These are phyloP conservation scores for Lynx canadensis DNA, from an alignment of 2,113 vertebrate species.

Conservation along the genomic window DNA sequence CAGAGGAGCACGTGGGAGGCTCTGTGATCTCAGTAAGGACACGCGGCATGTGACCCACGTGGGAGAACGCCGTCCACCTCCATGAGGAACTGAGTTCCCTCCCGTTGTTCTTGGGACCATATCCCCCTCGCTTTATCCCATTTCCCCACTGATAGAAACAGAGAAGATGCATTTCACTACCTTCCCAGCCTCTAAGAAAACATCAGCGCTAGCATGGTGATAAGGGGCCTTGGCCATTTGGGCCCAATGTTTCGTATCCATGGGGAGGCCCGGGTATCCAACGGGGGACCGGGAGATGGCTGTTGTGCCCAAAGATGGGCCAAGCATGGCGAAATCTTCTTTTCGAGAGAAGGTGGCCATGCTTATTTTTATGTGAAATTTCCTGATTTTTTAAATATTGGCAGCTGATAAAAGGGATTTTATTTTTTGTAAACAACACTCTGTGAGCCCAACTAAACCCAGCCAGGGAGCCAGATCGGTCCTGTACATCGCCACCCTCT, in stretches of 20 bases:
- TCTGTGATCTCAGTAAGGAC: neutral
- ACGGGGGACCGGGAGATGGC: no score
- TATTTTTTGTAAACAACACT: neutral
- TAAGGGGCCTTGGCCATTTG: neutral
- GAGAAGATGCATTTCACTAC: neutral
- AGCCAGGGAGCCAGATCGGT: neutral
- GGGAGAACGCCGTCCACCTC: neutral
- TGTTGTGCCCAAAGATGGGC: fast-evolving
- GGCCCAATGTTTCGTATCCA: neutral
- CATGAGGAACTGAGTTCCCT: neutral
- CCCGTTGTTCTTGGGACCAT: neutral
- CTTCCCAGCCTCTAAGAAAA: neutral
- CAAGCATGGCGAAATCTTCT: neutral
- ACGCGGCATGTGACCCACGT: neutral
- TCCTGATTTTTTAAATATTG: conserved; percentile 31
- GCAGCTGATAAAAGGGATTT: conserved; percentile 17
- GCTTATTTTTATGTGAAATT: neutral
- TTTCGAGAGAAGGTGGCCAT: neutral
- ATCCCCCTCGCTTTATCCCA: neutral
- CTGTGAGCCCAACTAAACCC: neutral
- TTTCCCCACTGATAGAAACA: neutral
- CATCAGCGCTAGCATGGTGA: fast-evolving
- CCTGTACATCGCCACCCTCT: neutral
- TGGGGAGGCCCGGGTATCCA: neutral
- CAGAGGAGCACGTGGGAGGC: neutral